Conservation (phyloP, 2,888 invertebrate genomes). For the Masnerella sp. region DNA sequence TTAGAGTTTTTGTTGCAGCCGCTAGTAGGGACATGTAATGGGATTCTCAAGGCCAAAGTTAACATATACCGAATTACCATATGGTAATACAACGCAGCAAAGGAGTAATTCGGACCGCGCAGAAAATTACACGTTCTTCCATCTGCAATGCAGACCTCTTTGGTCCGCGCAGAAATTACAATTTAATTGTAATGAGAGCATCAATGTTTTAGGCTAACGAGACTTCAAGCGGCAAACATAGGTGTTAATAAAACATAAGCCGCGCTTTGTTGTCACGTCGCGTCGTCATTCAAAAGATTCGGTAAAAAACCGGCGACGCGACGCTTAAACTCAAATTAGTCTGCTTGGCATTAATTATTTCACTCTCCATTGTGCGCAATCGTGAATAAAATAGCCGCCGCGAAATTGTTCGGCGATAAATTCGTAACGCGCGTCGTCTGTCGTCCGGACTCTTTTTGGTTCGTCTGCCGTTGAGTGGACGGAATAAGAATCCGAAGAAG, state of each 20-base stretch:
- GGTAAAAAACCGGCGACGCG: background rate
- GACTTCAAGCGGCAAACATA: conserved; percentile 24
- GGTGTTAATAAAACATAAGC: conserved; percentile 34
- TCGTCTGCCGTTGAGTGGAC: no score
- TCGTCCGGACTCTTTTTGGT: background rate
- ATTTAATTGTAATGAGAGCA: conserved; percentile 52
- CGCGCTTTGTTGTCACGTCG: conserved; percentile 9
- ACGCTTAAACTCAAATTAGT: background rate
- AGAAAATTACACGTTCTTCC: conserved; percentile 66
- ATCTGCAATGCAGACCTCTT: conserved; percentile 58
- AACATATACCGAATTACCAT: conserved; percentile 63
- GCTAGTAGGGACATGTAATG: conserved; percentile 9
- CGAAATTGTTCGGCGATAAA: background rate
- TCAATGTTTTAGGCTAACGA: conserved; percentile 46
- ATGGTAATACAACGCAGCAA: conserved; percentile 67
- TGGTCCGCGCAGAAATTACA: conserved; percentile 45
- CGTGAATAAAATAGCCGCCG: conserved; percentile 3
- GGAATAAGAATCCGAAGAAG: no score
- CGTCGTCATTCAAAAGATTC: conserved; percentile 2
- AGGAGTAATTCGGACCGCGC: conserved; percentile 65
- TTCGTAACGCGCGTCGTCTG: conserved; percentile 2
- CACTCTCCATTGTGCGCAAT: no score
- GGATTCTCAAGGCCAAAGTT: conserved; percentile 51
- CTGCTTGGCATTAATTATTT: no score
- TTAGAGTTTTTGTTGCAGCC: conserved; percentile 26